phyloP scores from a whole-genome alignment of 1,140 invertebrate species.

The Sitodiplosis mosellana region DNA sequence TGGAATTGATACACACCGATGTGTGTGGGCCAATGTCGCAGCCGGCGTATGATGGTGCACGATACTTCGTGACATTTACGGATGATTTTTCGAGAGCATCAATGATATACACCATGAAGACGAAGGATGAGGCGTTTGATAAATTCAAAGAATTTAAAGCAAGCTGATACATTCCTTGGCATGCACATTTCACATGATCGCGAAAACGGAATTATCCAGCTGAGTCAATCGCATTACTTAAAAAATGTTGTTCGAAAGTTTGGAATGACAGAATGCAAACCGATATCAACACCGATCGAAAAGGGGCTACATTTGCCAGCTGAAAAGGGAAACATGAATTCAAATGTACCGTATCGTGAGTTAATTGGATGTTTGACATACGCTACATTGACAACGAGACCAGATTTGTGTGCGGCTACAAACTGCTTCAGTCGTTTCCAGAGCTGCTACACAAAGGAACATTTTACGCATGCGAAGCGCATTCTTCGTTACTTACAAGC shows the following conservation, averaged over 20 bases:
- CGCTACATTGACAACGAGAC: too few species aligned
- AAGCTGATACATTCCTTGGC: slow-evolving; percentile 15
- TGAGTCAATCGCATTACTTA: slow-evolving; percentile 19
- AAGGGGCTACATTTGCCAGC: slow-evolving; percentile 7
- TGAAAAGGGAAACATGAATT: slow-evolving; percentile 5
- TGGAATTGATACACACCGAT: slow-evolving; percentile 14
- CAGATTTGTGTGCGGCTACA: too few species aligned
- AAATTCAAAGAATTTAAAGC: too few species aligned
- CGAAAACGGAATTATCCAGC: slow-evolving; percentile 8
- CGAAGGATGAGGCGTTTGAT: background rate
- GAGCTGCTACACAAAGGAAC: slow-evolving; percentile 11
- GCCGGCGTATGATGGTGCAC: slow-evolving; percentile 7
- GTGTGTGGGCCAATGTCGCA: slow-evolving; percentile 6
- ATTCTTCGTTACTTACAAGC: slow-evolving; percentile 8
- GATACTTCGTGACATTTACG: slow-evolving; percentile 13
- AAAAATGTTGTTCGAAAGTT: slow-evolving; percentile 18
- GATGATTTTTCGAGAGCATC: slow-evolving; percentile 16
- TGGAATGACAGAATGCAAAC: slow-evolving; percentile 20
- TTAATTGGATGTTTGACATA: too few species aligned
- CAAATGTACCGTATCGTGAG: background rate
- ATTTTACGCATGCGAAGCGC: slow-evolving; percentile 31
- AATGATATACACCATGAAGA: background rate
- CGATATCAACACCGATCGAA: slow-evolving; percentile 17
- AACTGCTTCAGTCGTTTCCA: slow-evolving; percentile 27
- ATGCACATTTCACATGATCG: slow-evolving; percentile 18